These are phyloP conservation scores for Alloscopus bannaensis DNA, from an alignment of 2,888 invertebrate species.

Conservation along the genomic window DNA sequence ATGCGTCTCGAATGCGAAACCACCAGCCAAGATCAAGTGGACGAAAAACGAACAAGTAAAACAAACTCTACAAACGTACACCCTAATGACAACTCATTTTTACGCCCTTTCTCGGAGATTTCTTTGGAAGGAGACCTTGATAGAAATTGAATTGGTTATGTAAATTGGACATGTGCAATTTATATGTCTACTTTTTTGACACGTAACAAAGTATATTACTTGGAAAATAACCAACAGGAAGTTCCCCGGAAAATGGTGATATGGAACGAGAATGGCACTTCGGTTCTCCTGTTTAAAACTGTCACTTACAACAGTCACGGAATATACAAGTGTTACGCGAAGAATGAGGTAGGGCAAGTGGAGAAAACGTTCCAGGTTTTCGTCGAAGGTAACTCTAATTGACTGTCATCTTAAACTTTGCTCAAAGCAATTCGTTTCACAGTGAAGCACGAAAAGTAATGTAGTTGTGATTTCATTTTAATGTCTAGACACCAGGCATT, in stretches of 20 bases:
- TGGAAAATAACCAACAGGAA: conserved; percentile 28
- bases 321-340: conserved; percentile 49
- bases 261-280: conserved; percentile 61
- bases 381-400: conserved; percentile 54
- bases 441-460: too few species aligned
- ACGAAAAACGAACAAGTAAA: conserved; percentile 62
- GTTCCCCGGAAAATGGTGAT: conserved; percentile 59
- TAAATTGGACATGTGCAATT: too few species aligned
- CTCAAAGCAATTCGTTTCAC: too few species aligned
- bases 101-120: too few species aligned
- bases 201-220: too few species aligned
- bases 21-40: conserved; percentile 68
- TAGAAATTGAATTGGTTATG: too few species aligned
- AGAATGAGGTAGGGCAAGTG: conserved; percentile 58
- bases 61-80: neutral
- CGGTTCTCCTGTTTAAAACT: conserved; percentile 51
- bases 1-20: conserved; percentile 60
- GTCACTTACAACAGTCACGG: conserved; percentile 57
- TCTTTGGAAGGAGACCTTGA: too few species aligned
- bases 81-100: neutral
- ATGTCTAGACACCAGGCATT: conserved; percentile 22
- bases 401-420: too few species aligned
- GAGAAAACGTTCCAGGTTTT: conserved; percentile 57
- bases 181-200: too few species aligned
- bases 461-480: too few species aligned